phyloP scores from a whole-genome alignment of 2,888 invertebrate genomes.

The Mystacides longicornis region DNA sequence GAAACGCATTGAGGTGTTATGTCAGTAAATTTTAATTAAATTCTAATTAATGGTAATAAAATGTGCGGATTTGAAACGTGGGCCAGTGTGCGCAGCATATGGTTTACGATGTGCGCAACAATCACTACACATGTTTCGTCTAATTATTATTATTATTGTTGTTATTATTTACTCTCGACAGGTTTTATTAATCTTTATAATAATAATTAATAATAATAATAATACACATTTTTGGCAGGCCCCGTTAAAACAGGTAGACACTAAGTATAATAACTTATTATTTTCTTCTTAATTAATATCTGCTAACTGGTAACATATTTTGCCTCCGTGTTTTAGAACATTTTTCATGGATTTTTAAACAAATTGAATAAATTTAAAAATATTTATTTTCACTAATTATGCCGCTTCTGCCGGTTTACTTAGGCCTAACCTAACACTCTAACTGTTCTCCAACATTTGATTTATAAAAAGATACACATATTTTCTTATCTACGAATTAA shows the following conservation, averaged over 20 bases:
- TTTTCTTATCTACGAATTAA: too few relatives aligned
- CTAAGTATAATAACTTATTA: background rate
- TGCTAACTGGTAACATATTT: background rate
- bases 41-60: constrained; percentile 13
- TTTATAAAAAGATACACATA: too few relatives aligned
- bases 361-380: background rate
- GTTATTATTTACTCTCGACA: constrained; percentile 2
- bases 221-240: too few relatives aligned
- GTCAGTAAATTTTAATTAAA: constrained; percentile 7
- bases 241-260: too few relatives aligned
- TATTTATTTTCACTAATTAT: too few relatives aligned
- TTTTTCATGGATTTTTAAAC: background rate
- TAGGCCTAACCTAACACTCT: too few relatives aligned
- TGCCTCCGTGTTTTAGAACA: background rate
- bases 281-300: background rate
- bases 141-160: background rate
- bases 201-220: too few relatives aligned
- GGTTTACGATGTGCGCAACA: background rate
- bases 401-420: too few relatives aligned
- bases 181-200: constrained; percentile 1
- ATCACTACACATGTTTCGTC: background rate
- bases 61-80: constrained; percentile 4
- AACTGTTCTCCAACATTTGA: too few relatives aligned
- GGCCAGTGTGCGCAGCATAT: too few relatives aligned
- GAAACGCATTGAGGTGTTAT: too few relatives aligned